phyloP scores from a whole-genome alignment of 2,797 vertebrate genomes.

The Hapalemur alaotrensis region DNA sequence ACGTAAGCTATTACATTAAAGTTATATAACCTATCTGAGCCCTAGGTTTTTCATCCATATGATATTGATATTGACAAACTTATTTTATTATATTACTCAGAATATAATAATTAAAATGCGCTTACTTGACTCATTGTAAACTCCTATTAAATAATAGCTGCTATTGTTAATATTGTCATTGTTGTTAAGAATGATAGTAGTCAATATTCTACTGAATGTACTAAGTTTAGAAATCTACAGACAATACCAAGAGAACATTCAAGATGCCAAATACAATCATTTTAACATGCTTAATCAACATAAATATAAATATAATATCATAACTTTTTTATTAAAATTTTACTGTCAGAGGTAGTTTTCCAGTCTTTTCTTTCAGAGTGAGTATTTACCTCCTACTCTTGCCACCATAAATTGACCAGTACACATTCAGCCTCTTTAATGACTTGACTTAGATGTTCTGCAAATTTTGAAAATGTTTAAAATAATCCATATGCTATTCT shows the following conservation, averaged over 20 bases:
- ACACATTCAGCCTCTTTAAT: neutral
- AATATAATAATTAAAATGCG: neutral
- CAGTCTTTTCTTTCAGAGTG: neutral
- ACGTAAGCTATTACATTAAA: neutral
- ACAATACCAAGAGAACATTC: neutral
- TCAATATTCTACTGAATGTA: neutral
- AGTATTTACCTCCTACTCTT: neutral
- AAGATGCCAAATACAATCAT: neutral
- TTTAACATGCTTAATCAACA: neutral
- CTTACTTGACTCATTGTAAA: neutral
- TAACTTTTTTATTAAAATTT: neutral
- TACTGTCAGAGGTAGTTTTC: neutral
- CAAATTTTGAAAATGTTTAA: neutral
- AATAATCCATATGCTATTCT: neutral
- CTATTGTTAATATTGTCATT: neutral
- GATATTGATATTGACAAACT: neutral
- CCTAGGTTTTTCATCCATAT: neutral
- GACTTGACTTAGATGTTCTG: neutral
- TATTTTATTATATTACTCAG: neutral
- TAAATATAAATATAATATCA: neutral
- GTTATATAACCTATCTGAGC: neutral
- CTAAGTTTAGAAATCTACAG: neutral
- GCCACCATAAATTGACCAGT: neutral
- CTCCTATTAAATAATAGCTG: neutral
- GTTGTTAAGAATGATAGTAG: neutral